Percentiles rank a stretch among this genome's conserved stretches.
Evolutionary conservation across 1,140 invertebrate species (phyloP).

Genomic region (Drosophila sp.): DNA sequence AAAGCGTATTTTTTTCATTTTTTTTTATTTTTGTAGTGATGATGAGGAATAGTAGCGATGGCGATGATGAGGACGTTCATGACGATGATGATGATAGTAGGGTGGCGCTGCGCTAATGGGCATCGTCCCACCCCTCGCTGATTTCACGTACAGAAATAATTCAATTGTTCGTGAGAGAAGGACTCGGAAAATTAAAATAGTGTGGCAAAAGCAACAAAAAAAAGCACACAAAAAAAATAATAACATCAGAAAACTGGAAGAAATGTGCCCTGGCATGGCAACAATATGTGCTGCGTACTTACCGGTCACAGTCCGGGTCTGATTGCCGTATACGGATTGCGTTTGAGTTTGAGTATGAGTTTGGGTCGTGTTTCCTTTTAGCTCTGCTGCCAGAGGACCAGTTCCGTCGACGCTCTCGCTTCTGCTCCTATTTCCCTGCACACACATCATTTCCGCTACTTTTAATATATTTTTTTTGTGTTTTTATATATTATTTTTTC

Average conservation of each 20-base stretch:
- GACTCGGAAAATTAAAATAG: constrained; percentile 82
- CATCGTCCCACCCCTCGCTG: constrained; percentile 68
- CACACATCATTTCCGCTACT: constrained; percentile 83
- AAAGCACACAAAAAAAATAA: constrained; percentile 51
- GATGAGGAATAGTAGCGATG: constrained; percentile 15
- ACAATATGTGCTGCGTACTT: constrained; percentile 68
- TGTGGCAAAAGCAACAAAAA: constrained; percentile 58
- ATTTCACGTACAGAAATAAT: constrained; percentile 79
- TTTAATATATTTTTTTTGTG: constrained; percentile 68
- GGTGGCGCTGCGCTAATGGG: constrained; percentile 69
- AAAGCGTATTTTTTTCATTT: constrained; percentile 45
- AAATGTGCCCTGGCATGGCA: constrained; percentile 49
- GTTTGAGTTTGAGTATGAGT: background rate
- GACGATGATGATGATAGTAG: constrained; percentile 65
- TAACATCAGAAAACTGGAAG: constrained; percentile 39
- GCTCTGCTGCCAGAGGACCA: background rate
- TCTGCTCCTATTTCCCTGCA: constrained; percentile 36
- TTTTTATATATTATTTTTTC: constrained; percentile 61
- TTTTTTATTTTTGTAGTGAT: constrained; percentile 45
- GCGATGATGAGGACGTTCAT: constrained; percentile 27
- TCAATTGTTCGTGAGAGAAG: constrained; percentile 81
- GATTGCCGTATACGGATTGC: background rate
- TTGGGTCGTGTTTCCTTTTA: constrained; percentile 47
- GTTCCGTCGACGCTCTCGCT: constrained; percentile 25
- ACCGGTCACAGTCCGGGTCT: constrained; percentile 15